Evolutionary conservation across 2,113 vertebrate species (phyloP), one percentile per base, ranked within the genome.

Genomic region (Rissa tridactyla): DNA sequence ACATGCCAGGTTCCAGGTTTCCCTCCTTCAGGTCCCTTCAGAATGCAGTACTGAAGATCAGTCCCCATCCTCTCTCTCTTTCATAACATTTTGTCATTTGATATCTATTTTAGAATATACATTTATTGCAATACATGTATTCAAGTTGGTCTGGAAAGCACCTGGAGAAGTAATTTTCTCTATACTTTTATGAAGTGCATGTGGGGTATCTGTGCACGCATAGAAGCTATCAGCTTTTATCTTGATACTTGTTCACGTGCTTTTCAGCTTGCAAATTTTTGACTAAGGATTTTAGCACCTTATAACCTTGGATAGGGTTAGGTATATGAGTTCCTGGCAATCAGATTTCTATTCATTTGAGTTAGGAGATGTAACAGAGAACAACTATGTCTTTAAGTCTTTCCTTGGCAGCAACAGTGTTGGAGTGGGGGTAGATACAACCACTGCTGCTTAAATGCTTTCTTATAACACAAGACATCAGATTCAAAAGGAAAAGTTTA

Each of bases 401-500:
- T 86, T 72, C 34, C 44, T 75, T 44, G 62, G 18, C n/a, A 76
- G 62, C 40, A 86, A 3, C 3, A 19, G 5, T 44, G n/a, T 47
- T 69, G 32, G 17, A n/a, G 14, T 21, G 13, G 32, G 32, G 30
- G 29, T 57, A 2, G 86, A 51, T 89, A 89, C 76, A 92, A 49
- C 49, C 61, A 46, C 32, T 58, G 7, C 15, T 52, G 26, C 72
- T 90, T 78, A 85, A 87, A 49, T 69, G 27, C 22, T 81, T 91
- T 86, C 84, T 88, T 92, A 27, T 34, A 78, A 76, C 15, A 70
- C 49, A 77, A 47, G 52, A 32, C 34, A 42, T 70, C 26, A 57
- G 60, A 82, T 73, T 79, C 77, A 90, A 82, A 90, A 60, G 36
- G 46, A 75, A 62, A 93, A 79, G 49, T 88, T 95, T 81, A 82